Percentiles rank a stretch among this genome's conserved stretches.
phyloP scores from a whole-genome alignment of 2,113 vertebrate genomes.

The human region DNA sequence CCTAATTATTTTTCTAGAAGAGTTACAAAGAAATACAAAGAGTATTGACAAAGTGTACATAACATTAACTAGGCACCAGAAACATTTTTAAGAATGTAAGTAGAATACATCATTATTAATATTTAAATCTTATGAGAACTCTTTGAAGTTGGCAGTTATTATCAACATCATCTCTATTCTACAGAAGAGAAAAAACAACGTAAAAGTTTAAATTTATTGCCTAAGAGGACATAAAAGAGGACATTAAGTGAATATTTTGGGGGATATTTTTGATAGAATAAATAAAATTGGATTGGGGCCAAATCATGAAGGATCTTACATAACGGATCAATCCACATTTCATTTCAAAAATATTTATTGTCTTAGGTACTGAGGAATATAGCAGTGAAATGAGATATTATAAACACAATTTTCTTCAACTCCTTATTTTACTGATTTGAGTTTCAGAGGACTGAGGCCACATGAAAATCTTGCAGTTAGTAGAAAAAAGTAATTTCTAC shows the following conservation, averaged over 20 bases:
- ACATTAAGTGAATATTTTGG: neutral
- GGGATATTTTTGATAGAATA: neutral
- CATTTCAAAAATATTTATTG: neutral
- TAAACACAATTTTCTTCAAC: neutral
- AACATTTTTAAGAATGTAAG: neutral
- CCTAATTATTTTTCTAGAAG: neutral
- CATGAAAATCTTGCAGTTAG: neutral
- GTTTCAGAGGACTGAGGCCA: neutral
- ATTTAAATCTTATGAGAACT: neutral
- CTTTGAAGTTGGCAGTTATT: neutral
- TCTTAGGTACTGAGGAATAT: neutral
- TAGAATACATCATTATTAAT: neutral
- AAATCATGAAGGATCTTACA: neutral
- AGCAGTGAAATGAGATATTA: neutral
- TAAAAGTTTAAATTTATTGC: neutral
- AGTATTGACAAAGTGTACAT: neutral
- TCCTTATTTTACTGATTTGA: neutral
- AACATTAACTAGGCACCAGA: neutral
- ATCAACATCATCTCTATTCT: neutral
- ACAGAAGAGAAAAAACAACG: neutral
- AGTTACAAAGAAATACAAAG: neutral
- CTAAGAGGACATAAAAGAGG: neutral
- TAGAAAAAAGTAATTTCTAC: neutral
- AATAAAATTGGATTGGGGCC: neutral
- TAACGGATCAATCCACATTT: neutral